These are phyloP conservation scores for Phrynosoma platyrhinos DNA, from an alignment of 2,113 vertebrate species.

Conservation along the genomic window DNA sequence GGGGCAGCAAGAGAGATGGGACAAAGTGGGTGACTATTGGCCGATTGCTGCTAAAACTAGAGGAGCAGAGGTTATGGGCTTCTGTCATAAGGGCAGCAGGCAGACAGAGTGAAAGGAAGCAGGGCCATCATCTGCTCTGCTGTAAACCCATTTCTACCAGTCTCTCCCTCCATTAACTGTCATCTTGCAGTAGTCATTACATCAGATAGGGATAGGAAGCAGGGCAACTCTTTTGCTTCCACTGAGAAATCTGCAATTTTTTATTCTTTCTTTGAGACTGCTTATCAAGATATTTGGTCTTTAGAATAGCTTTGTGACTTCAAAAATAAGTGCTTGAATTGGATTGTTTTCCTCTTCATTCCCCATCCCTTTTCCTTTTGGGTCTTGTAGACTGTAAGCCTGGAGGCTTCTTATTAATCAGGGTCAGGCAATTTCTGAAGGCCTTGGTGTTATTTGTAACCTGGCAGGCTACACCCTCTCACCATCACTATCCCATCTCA, in stretches of 20 bases:
- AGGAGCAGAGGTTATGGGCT: neutral
- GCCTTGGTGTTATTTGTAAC: too few species aligned
- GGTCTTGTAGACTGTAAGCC: neutral
- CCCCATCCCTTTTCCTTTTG: neutral
- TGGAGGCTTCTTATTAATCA: neutral
- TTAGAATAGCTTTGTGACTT: neutral
- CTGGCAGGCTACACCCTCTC: too few species aligned
- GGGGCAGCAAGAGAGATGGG: neutral
- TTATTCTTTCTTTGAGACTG: too few species aligned
- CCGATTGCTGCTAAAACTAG: neutral
- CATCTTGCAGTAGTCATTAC: neutral
- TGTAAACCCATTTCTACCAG: neutral
- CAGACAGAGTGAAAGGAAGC: neutral
- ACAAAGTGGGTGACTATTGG: neutral
- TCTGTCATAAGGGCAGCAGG: too few species aligned
- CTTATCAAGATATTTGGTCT: too few species aligned
- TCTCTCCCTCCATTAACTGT: too few species aligned
- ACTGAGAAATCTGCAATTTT: too few species aligned
- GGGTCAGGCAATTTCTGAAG: too few species aligned
- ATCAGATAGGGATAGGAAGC: neutral
- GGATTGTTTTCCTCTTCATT: neutral
- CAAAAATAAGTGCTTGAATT: neutral
- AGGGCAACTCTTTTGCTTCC: neutral
- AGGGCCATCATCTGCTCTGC: neutral
- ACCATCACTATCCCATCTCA: too few species aligned